These are phyloP conservation scores for Melitaea athalia DNA, from an alignment of 2,888 invertebrate genomes.

Conservation along the genomic window DNA sequence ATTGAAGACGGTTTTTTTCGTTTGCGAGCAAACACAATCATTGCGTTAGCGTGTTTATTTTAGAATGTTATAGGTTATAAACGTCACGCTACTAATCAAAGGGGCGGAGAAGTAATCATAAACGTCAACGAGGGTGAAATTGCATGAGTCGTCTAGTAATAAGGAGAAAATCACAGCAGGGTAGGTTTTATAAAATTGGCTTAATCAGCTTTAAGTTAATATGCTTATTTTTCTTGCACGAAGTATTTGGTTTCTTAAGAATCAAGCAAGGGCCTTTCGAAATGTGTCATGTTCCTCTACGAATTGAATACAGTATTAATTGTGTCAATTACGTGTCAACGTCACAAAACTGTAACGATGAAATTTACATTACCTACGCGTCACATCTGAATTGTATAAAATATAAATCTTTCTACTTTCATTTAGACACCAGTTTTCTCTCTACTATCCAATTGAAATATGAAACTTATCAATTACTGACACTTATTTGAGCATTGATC, in stretches of 20 bases:
- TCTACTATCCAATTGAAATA: constrained; percentile 13
- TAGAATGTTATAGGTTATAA: too few relatives aligned
- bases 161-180: too few relatives aligned
- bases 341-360: not conserved
- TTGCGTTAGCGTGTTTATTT: too few relatives aligned
- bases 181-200: too few relatives aligned
- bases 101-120: too few relatives aligned
- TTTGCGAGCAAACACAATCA: too few relatives aligned
- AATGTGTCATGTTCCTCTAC: not conserved
- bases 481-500: not conserved
- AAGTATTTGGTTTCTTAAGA: not conserved
- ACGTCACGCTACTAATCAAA: too few relatives aligned
- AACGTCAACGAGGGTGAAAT: too few relatives aligned
- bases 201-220: too few relatives aligned
- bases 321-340: not conserved
- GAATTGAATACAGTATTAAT: not conserved
- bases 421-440: constrained; percentile 10
- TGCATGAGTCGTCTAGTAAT: too few relatives aligned
- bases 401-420: constrained; percentile 6
- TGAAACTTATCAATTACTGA: constrained; percentile 6
- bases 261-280: not conserved
- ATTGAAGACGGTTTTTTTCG: too few relatives aligned
- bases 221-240: too few relatives aligned
- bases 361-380: not conserved
- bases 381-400: not conserved